A percentile compares a stretch with the other conserved stretches of the same genome.
phyloP scores from a whole-genome alignment of 1,140 invertebrate genomes.

The Drosophila nigrodunni region DNA sequence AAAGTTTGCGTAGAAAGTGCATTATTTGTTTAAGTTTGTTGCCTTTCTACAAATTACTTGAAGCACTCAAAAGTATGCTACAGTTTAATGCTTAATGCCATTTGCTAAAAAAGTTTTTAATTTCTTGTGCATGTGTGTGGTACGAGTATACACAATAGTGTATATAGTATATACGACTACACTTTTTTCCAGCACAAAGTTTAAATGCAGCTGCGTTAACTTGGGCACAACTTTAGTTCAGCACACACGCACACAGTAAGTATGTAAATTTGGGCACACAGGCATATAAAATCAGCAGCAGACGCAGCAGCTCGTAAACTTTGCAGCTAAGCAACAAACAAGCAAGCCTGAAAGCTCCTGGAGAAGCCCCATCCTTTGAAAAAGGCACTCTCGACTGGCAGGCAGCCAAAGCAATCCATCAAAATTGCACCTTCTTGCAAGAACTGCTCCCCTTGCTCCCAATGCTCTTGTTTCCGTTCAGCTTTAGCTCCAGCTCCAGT shows the following conservation, averaged over 20 bases:
- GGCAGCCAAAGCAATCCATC: constrained; percentile 81
- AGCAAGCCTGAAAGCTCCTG: constrained; percentile 54
- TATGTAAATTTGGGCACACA: constrained; percentile 57
- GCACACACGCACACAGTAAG: constrained; percentile 28
- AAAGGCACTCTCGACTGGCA: constrained; percentile 49
- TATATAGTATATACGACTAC: constrained; percentile 16
- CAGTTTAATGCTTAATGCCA: constrained; percentile 68
- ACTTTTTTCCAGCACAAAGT: constrained; percentile 56
- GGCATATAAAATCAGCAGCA: constrained; percentile 47
- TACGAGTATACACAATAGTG: constrained; percentile 24
- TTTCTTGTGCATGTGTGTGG: constrained; percentile 51
- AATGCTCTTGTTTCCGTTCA: constrained; percentile 2
- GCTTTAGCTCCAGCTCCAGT: background rate
- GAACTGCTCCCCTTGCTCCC: constrained; percentile 33
- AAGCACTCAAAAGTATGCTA: constrained; percentile 39
- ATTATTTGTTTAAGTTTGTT: constrained; percentile 27
- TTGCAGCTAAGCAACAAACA: constrained; percentile 83
- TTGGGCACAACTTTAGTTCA: constrained; percentile 56
- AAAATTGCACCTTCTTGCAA: constrained; percentile 84
- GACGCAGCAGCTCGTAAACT: constrained; percentile 61
- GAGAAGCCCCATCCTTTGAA: constrained; percentile 10
- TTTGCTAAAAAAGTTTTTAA: constrained; percentile 68
- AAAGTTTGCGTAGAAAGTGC: constrained; percentile 19
- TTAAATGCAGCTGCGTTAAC: constrained; percentile 80
- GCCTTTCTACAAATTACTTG: constrained; percentile 26